These are phyloP conservation scores for Myodes glareolus DNA, from an alignment of 2,113 vertebrate species.

Conservation along the genomic window DNA sequence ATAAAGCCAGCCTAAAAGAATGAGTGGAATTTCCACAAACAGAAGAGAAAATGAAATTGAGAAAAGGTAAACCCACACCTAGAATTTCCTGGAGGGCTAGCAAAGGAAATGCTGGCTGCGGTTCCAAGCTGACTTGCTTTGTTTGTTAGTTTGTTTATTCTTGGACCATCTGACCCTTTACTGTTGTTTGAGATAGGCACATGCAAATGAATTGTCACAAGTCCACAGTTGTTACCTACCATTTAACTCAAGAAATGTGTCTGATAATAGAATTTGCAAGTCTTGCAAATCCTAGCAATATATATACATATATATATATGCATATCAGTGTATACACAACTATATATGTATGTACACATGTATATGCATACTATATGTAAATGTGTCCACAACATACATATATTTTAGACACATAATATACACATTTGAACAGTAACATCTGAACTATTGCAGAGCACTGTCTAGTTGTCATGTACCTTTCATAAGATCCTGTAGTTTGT, in stretches of 20 bases:
- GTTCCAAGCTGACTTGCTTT: background rate
- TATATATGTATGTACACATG: rapidly evolving
- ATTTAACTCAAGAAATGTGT: conserved; percentile 17
- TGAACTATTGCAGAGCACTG: background rate
- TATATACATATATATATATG: background rate
- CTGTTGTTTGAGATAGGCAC: background rate
- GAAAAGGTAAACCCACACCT: background rate
- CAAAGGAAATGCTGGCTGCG: background rate
- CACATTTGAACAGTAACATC: background rate
- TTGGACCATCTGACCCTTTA: background rate
- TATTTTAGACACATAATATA: background rate
- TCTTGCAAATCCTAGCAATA: background rate
- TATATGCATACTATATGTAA: background rate
- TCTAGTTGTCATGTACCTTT: too few species aligned
- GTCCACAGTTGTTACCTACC: background rate
- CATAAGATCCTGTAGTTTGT: background rate
- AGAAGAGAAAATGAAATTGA: conserved; percentile 6
- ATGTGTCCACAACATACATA: background rate
- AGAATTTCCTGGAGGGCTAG: background rate
- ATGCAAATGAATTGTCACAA: background rate
- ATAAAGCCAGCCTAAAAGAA: background rate
- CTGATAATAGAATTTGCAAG: background rate
- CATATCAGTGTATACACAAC: background rate
- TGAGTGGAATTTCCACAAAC: conserved; percentile 7
- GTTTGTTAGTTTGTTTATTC: background rate